Base-by-base conservation (phyloP, 1,140 invertebrate species). In the Parapsyche elsis region DNA sequence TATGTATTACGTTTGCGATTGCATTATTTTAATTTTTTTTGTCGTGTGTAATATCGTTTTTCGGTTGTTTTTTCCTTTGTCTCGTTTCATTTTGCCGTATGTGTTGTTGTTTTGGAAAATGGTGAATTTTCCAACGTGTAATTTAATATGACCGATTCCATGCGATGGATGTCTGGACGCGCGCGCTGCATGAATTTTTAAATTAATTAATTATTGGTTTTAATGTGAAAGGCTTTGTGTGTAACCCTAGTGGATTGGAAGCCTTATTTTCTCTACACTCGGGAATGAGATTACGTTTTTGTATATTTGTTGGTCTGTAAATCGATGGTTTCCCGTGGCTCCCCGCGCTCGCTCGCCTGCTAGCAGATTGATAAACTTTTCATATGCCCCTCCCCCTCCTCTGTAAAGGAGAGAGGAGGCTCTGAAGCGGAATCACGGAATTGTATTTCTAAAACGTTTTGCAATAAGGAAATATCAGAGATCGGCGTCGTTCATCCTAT, bases 361-460 rank as follows among this genome's bases (percentile, higher is more conserved):
- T 10, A 23, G 45, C 71, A 76, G 79, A 80, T 80, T 80, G 79
- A 80, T 80, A 80, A 76, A 80, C 79, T 80, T 80, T 76, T 80
- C 71, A 80, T 80, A 80, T 73, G 46, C 44, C 49, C 44, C 78
- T 45, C 46, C 21, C 79, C 57, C 7, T 23, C 12, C 14, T 30
- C 16, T 19, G 12, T 26, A 26, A 26, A 67, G 16, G 12, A 16
- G 12, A 16, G 16, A 53, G 49, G 16, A 67, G 64, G 64, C 71
- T 44, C 38, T 30, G 46, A 16, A 53, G 73, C 21, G 23, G 73
- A 57, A 64, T 46, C 57, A 10, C 57, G 75, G 75, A 61, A 77
- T 77, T 77, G 75, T 77, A 64, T 77, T 77, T 61, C 75, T 77
- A 77, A 77, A 77, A 77, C 75, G 75, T 67, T 77, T 77, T 24